phyloP scores from a whole-genome alignment of 2,888 invertebrate species.

The Molorchus minor region DNA sequence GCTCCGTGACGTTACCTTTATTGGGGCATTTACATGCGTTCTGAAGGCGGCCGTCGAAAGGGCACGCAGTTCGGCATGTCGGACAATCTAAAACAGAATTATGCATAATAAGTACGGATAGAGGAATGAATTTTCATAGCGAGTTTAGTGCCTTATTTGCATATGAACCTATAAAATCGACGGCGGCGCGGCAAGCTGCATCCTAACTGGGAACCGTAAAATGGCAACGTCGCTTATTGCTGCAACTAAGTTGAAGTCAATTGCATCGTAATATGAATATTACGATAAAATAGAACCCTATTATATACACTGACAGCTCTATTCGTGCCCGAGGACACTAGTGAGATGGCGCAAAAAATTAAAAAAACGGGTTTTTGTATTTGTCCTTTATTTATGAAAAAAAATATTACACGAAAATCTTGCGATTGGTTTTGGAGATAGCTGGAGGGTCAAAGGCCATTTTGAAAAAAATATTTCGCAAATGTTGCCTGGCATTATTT shows the following conservation, averaged over 20 bases:
- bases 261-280: too few species aligned
- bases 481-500: too few species aligned
- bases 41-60: slow-evolving; percentile 59
- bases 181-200: neutral
- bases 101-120: slow-evolving; percentile 8
- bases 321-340: too few species aligned
- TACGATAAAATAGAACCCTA: too few species aligned
- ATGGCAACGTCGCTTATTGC: slow-evolving; percentile 13
- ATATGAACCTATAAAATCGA: slow-evolving; percentile 14
- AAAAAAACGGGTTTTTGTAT: too few species aligned
- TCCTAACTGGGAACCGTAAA: slow-evolving; percentile 4
- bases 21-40: slow-evolving; percentile 62
- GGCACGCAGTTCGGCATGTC: slow-evolving; percentile 63
- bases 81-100: slow-evolving; percentile 60
- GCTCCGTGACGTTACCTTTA: slow-evolving; percentile 50
- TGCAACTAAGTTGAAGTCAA: slow-evolving; percentile 5
- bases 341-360: too few species aligned
- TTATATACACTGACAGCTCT: neutral
- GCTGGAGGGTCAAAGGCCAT: too few species aligned
- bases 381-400: too few species aligned
- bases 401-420: too few species aligned
- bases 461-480: too few species aligned
- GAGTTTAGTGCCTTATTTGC: slow-evolving; percentile 18
- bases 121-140: slow-evolving; percentile 6
- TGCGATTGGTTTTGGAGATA: too few species aligned